A percentile compares a stretch with the other conserved stretches of the same genome.
phyloP scores from a whole-genome alignment of 2,797 vertebrate genomes.

The Buphagus erythrorhynchus region DNA sequence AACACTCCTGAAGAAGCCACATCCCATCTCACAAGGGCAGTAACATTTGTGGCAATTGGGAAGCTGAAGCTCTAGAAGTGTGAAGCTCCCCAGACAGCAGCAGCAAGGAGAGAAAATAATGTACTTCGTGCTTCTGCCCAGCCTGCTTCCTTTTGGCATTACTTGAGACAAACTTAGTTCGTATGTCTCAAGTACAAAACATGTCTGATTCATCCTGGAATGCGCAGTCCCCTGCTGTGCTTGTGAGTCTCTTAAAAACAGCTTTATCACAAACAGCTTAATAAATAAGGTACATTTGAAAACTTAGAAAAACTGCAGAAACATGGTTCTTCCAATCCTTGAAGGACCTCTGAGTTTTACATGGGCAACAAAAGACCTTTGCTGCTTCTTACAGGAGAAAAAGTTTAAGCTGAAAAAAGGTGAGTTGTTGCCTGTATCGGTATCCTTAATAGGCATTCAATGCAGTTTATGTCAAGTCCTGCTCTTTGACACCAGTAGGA shows the following conservation, averaged over 20 bases:
- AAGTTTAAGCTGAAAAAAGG: neutral
- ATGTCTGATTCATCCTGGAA: neutral
- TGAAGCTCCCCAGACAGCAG: neutral
- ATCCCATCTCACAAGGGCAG: neutral
- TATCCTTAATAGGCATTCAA: neutral
- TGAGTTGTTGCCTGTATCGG: neutral
- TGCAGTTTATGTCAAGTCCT: neutral
- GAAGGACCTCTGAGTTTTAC: neutral
- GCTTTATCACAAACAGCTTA: neutral
- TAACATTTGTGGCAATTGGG: neutral
- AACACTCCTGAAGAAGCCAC: neutral
- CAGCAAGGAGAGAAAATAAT: neutral
- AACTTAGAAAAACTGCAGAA: neutral
- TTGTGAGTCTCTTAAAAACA: neutral
- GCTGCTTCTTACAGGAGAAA: neutral
- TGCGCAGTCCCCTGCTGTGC: neutral
- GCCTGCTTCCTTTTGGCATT: neutral
- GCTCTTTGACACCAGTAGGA: neutral
- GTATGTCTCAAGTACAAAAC: neutral
- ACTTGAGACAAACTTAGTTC: neutral
- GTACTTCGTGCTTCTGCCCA: neutral
- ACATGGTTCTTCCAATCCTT: neutral
- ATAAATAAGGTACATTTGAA: neutral
- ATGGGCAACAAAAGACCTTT: neutral
- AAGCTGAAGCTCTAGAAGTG: neutral